A percentile compares a stretch with the other conserved stretches of the same genome.
phyloP scores from a whole-genome alignment of 2,113 vertebrate species.

The Micromys minutus region DNA sequence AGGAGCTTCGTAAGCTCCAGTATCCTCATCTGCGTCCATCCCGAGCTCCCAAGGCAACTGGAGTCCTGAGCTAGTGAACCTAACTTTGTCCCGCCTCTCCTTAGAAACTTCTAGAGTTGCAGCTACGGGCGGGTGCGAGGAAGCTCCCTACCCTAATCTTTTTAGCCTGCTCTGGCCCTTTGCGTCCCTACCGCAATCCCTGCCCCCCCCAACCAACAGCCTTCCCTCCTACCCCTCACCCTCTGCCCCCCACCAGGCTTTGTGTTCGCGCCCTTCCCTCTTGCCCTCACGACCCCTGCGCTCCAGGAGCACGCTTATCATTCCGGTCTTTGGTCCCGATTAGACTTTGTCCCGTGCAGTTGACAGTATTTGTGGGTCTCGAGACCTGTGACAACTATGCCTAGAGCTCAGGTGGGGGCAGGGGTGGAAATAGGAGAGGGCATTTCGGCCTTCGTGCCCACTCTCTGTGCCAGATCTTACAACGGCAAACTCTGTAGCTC shows the following conservation, averaged over 20 bases:
- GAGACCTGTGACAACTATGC: background rate
- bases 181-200: background rate
- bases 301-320: background rate
- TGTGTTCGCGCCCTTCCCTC: background rate
- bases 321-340: background rate
- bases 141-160: background rate
- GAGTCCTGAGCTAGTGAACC: background rate
- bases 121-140: background rate
- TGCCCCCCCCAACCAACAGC: background rate
- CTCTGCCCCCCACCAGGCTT: too few relatives aligned
- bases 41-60: background rate
- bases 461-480: background rate
- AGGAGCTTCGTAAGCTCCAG: background rate
- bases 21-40: background rate
- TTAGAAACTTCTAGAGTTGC: background rate
- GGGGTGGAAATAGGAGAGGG: background rate
- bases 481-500: too few relatives aligned
- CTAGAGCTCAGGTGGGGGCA: too few relatives aligned
- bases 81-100: background rate
- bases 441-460: background rate
- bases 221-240: too few relatives aligned
- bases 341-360: conserved; percentile 25
- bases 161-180: background rate
- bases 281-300: accelerated
- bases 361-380: background rate